Evolutionary conservation across 2,113 vertebrate genomes (phyloP).

Genomic region (Anguilla rostrata): DNA sequence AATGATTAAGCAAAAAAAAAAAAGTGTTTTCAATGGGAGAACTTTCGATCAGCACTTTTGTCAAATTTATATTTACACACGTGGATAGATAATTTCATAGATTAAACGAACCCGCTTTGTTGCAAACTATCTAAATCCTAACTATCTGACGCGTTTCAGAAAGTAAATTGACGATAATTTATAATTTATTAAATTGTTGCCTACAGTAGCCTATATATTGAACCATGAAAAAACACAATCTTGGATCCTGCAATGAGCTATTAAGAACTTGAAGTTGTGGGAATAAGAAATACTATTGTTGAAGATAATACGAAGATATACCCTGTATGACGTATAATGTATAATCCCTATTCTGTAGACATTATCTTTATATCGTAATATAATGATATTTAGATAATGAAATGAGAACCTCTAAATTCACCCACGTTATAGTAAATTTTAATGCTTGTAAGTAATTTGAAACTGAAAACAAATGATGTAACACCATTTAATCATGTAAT

Average conservation of each 20-base stretch:
- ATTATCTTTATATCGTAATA: neutral
- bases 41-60: conserved; percentile 32
- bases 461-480: no score
- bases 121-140: neutral
- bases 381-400: neutral
- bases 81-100: neutral
- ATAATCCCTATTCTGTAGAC: neutral
- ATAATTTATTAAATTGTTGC: no score
- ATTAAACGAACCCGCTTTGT: neutral
- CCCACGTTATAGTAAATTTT: neutral
- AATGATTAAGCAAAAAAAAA: conserved; percentile 83
- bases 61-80: neutral
- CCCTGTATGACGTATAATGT: neutral
- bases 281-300: neutral
- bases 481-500: neutral
- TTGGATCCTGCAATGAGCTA: neutral
- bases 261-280: neutral
- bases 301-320: neutral
- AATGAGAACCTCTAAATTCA: neutral
- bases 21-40: conserved; percentile 41
- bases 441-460: no score
- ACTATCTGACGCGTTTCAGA: neutral
- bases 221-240: neutral
- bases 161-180: neutral
- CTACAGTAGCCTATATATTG: no score